phyloP scores from a whole-genome alignment of 2,888 invertebrate genomes.

The Tiliacea aurago region DNA sequence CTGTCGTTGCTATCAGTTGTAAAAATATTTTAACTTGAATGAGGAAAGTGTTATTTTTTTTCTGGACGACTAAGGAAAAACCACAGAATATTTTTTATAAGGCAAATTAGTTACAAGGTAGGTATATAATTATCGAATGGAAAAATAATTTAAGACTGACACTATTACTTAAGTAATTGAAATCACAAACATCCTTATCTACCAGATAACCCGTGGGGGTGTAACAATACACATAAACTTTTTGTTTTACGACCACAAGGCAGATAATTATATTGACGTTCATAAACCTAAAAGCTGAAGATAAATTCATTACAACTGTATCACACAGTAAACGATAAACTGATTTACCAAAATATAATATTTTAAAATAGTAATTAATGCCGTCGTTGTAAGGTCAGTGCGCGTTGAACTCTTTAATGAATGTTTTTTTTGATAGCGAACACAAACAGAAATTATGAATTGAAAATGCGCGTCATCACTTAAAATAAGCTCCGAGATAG shows the following conservation, averaged over 20 bases:
- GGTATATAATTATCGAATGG: background rate
- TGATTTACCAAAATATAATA: constrained; percentile 32
- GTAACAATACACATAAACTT: constrained; percentile 76
- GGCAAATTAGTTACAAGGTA: background rate
- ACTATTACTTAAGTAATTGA: constrained; percentile 58
- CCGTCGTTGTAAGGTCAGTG: constrained; percentile 64
- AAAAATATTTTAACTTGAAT: constrained; percentile 19
- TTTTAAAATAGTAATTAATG: constrained; percentile 56
- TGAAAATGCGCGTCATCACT: constrained; percentile 75
- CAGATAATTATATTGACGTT: constrained; percentile 70
- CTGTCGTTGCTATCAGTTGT: constrained; percentile 33
- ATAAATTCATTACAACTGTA: constrained; percentile 59
- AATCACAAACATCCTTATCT: constrained; percentile 71
- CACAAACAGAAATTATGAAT: constrained; percentile 66
- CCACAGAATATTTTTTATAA: background rate
- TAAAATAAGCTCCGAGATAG: constrained; percentile 70
- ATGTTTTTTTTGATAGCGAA: constrained; percentile 67
- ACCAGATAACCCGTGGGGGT: constrained; percentile 71
- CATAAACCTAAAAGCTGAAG: constrained; percentile 52
- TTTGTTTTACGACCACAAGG: constrained; percentile 70
- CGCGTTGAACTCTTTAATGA: constrained; percentile 68
- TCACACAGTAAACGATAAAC: constrained; percentile 41
- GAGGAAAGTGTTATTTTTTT: background rate
- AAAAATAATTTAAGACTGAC: constrained; percentile 35
- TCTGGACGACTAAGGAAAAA: background rate